Conservation (phyloP, 2,113 vertebrate species). For the Caranx ignobilis region DNA sequence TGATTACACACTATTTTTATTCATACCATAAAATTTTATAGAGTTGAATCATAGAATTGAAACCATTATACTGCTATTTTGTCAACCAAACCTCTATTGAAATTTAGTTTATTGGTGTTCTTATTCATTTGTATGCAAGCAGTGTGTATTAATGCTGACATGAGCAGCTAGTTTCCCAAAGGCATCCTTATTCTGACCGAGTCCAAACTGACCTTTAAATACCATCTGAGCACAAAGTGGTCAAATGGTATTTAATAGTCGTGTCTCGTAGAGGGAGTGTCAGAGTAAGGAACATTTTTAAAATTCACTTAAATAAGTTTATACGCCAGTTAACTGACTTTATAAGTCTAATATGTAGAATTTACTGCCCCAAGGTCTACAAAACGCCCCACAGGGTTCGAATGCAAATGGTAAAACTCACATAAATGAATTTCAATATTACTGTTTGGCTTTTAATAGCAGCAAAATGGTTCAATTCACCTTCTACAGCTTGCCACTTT, state of each 20-base stretch:
- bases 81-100: conserved; percentile 74
- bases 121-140: conserved; percentile 72
- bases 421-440: conserved; percentile 79
- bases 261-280: conserved; percentile 44
- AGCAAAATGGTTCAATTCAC: conserved; percentile 90
- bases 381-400: conserved; percentile 21
- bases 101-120: conserved; percentile 75
- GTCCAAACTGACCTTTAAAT: conserved; percentile 69
- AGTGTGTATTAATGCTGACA: conserved; percentile 2
- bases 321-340: neutral
- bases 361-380: neutral
- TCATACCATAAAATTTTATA: conserved; percentile 73
- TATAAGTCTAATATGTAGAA: neutral
- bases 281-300: conserved; percentile 29
- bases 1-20: conserved; percentile 65
- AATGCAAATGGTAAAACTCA: conserved; percentile 76
- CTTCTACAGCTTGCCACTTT: conserved; percentile 72
- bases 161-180: conserved; percentile 15
- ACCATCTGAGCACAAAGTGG: conserved; percentile 44
- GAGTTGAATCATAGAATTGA: conserved; percentile 78
- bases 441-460: conserved; percentile 82
- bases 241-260: conserved; percentile 54
- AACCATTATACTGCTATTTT: conserved; percentile 91
- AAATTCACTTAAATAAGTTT: conserved; percentile 18
- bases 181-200: conserved; percentile 53